Evolutionary conservation across 2,888 invertebrate species (phyloP).

Genomic region (Eledone cirrhosa): DNA sequence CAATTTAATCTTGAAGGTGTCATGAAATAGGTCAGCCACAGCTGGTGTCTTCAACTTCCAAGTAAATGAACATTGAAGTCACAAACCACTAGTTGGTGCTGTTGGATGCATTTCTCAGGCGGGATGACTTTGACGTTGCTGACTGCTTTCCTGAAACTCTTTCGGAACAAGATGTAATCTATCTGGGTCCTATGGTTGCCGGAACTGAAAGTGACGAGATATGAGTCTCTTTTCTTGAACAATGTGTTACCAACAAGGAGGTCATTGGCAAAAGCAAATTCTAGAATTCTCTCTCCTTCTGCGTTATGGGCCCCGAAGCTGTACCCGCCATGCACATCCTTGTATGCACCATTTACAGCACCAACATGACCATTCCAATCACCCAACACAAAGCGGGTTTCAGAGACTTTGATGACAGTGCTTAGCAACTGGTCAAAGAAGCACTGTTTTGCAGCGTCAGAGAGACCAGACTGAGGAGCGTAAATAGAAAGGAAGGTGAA

Average conservation of each 20-base stretch:
- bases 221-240: no score
- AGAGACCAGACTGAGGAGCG: no score
- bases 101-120: slow-evolving; percentile 28
- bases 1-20: no score
- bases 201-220: slow-evolving; percentile 14
- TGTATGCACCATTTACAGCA: slow-evolving; percentile 23
- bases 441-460: slow-evolving; percentile 29
- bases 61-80: slow-evolving; percentile 28
- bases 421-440: slow-evolving; percentile 30
- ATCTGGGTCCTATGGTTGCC: slow-evolving; percentile 26
- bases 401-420: slow-evolving; percentile 28
- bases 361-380: slow-evolving; percentile 34
- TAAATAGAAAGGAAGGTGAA: slow-evolving; percentile 30
- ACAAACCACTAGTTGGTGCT: slow-evolving; percentile 29
- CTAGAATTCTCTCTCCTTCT: slow-evolving; percentile 29
- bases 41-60: slow-evolving; percentile 29
- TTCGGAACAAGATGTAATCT: slow-evolving; percentile 30
- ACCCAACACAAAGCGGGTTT: slow-evolving; percentile 27
- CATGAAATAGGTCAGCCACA: slow-evolving; percentile 19
- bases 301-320: slow-evolving; percentile 23
- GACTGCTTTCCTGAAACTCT: slow-evolving; percentile 28
- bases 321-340: slow-evolving; percentile 27
- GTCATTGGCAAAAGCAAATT: no score
- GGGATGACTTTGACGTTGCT: slow-evolving; percentile 31
- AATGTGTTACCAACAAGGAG: no score